A percentile compares a stretch with the other conserved stretches of the same genome.
Conservation (phyloP, 2,113 vertebrate species). For the Bucco capensis region DNA sequence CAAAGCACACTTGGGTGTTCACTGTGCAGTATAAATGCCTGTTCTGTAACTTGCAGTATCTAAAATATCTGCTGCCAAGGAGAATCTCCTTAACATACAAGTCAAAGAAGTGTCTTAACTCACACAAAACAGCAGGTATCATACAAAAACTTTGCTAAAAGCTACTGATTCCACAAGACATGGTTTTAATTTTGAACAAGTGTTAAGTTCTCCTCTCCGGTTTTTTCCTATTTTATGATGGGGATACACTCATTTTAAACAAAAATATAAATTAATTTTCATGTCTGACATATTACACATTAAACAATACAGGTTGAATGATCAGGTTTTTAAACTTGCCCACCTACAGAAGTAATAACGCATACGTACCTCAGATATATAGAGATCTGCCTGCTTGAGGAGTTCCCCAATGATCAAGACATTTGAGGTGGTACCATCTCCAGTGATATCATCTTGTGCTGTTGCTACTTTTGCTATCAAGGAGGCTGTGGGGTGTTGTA, state of each 20-base stretch:
- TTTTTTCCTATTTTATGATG: background rate
- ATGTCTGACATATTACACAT: background rate
- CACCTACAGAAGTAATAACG: background rate
- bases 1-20: constrained; percentile 77
- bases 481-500: constrained; percentile 97
- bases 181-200: background rate
- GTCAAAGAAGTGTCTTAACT: background rate
- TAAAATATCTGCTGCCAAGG: background rate
- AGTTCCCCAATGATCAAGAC: constrained; percentile 97
- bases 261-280: background rate
- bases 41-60: background rate
- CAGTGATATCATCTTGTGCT: constrained; percentile 97
- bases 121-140: background rate
- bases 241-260: background rate
- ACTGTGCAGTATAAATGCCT: constrained; percentile 34
- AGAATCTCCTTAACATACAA: background rate
- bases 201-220: background rate
- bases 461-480: constrained; percentile 98
- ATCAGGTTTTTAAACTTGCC: background rate
- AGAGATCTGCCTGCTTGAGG: constrained; percentile 94
- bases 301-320: background rate
- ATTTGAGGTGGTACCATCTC: constrained; percentile 96
- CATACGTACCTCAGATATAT: constrained; percentile 87
- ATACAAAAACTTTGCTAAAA: background rate
- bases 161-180: background rate